Base-by-base conservation (phyloP, 1,140 invertebrate species). In the Aleiodes sp. region DNA sequence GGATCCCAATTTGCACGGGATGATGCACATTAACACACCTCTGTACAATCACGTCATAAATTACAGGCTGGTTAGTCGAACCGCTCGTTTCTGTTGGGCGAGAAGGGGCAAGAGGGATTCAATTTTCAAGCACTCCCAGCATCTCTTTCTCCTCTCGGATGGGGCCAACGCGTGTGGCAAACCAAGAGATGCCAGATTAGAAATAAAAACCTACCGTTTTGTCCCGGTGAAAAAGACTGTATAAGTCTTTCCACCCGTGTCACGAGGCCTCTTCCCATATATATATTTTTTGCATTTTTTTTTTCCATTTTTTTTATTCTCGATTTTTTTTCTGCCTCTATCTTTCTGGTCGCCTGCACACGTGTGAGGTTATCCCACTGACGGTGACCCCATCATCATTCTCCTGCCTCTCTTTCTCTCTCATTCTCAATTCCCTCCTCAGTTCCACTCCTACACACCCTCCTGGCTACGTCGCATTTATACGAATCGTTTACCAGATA, bases 361-460 rank as follows among this genome's bases (percentile, higher is more conserved):
- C 79, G 80, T 79, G 79, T 78, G 79, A 77, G 79, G 79, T 81
- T 81, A 80, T 80, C 77, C 78, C 70, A 56, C 24, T 65, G 70
- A 76, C 65, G 70, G 76, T 80, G 77, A 80, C 77, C 79, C 78
- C 75, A 75, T 73, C 77, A 72, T 77, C 70, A 74, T 76, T 74
- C 71, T 70, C n/a, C 56, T 70, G 26, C 10, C 63, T 43, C 31
- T 52, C 26, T 29, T 31, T 14, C 61, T 24, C 35, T 39, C 16
- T 19, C 52, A 61, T 29, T 19, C 2, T 10, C 39, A 46, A n/a
- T 26, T 33, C 0, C 33, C 24, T 12, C 43, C 31, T 16, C 46
- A 52, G 26, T 46, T 35, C 60, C 26, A 61, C 46, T 69, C 65
- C 66, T 69, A 35, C 56, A 59, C 28, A n/a, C 56, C 28, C 56